phyloP scores from a whole-genome alignment of 2,797 vertebrate genomes.

The Lacerta agilis region DNA sequence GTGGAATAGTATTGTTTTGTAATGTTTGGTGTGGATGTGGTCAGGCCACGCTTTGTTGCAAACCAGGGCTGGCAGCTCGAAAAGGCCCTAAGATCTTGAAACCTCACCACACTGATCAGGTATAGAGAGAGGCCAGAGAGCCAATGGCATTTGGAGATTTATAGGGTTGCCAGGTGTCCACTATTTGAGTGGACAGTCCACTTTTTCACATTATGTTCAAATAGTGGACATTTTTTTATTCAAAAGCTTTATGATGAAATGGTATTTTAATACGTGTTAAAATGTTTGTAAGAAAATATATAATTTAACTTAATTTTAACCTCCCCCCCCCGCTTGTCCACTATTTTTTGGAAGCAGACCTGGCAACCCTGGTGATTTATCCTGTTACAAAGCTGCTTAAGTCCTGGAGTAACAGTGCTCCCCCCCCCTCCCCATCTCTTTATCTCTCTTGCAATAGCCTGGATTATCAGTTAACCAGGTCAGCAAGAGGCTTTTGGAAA shows the following conservation, averaged over 20 bases:
- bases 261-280: too few relatives aligned
- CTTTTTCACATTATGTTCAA: too few relatives aligned
- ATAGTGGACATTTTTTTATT: too few relatives aligned
- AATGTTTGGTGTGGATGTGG: too few relatives aligned
- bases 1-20: too few relatives aligned
- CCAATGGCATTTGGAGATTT: background rate
- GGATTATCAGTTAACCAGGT: conserved; percentile 37
- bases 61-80: background rate
- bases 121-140: too few relatives aligned
- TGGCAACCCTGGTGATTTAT: background rate
- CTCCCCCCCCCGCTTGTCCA: too few relatives aligned
- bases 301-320: too few relatives aligned
- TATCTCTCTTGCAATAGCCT: conserved; percentile 37
- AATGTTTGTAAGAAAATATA: too few relatives aligned
- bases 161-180: background rate
- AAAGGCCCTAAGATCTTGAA: background rate
- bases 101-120: background rate
- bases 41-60: background rate
- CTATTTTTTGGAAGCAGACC: too few relatives aligned
- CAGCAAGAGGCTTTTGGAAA: background rate
- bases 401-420: background rate
- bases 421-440: fast-evolving
- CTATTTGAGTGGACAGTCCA: too few relatives aligned
- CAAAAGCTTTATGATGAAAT: too few relatives aligned
- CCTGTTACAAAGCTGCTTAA: background rate